Conservation (phyloP, 2,888 invertebrate genomes). For the Ennomos erosarius region DNA sequence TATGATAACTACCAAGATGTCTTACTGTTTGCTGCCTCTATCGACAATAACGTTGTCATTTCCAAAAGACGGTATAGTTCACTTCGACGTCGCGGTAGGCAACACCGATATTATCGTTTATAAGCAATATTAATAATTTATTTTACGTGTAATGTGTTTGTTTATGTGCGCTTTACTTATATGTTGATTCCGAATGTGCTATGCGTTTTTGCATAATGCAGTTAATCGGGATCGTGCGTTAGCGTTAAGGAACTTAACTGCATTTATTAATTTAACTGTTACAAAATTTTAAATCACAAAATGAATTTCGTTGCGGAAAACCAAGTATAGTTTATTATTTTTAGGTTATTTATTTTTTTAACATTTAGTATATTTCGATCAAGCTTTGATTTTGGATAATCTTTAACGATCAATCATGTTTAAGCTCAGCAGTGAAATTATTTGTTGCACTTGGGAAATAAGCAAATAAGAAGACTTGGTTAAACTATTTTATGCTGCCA, state of each 20-base stretch:
- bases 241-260: constrained; percentile 50
- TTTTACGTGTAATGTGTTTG: constrained; percentile 28
- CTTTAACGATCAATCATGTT: too few species aligned
- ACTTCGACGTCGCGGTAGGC: constrained; percentile 16
- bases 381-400: not conserved
- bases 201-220: constrained; percentile 15
- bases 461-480: too few species aligned
- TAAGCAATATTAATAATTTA: constrained; percentile 50
- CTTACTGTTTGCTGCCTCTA: constrained; percentile 1
- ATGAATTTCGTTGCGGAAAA: constrained; percentile 13
- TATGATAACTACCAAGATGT: not conserved
- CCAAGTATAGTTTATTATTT: constrained; percentile 15
- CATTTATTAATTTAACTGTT: constrained; percentile 61
- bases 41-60: not conserved
- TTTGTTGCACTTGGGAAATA: too few species aligned
- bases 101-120: constrained; percentile 33
- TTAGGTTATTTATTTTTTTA: constrained; percentile 5
- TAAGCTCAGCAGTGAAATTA: too few species aligned
- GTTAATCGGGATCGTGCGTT: constrained; percentile 4
- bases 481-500: too few species aligned
- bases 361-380: constrained; percentile 1
- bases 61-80: not conserved
- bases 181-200: constrained; percentile 12
- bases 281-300: constrained; percentile 36
- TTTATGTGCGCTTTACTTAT: constrained; percentile 21